phyloP scores from a whole-genome alignment of 2,888 invertebrate genomes.

The Rhogogaster chlorosoma region DNA sequence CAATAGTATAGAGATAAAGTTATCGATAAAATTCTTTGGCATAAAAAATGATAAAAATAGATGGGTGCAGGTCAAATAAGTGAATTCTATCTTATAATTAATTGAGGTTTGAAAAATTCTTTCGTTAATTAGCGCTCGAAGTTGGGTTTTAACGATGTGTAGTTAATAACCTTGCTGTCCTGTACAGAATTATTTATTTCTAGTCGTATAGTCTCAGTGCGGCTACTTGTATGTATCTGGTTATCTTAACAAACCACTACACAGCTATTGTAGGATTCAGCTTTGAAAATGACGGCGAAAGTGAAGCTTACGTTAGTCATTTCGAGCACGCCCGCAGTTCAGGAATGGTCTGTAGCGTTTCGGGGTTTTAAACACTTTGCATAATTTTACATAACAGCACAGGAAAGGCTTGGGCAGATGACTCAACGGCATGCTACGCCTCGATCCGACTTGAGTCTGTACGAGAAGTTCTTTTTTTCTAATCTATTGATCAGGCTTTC shows the following conservation, averaged over 20 bases:
- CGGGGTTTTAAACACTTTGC: constrained; percentile 26
- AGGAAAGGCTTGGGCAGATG: constrained; percentile 26
- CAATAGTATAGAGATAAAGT: not conserved
- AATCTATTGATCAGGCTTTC: not conserved
- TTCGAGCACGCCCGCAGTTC: constrained; percentile 15
- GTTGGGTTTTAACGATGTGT: not conserved
- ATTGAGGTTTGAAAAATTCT: not conserved
- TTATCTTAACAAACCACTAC: not conserved
- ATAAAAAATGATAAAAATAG: not conserved
- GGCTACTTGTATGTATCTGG: not conserved
- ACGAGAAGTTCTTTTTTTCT: not conserved
- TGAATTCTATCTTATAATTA: not conserved
- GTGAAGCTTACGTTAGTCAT: constrained; percentile 8
- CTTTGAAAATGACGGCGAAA: constrained; percentile 22
- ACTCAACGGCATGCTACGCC: constrained; percentile 22
- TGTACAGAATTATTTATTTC: not conserved
- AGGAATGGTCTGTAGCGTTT: constrained; percentile 21
- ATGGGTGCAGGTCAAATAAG: not conserved
- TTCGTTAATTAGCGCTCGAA: not conserved
- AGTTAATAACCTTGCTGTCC: not conserved
- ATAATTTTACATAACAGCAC: constrained; percentile 36
- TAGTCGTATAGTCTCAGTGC: not conserved
- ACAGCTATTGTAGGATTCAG: not conserved
- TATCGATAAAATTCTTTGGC: not conserved
- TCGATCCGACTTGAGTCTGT: not conserved